These are phyloP conservation scores for Deilephila elpenor DNA, from an alignment of 2,888 invertebrate genomes.

Conservation along the genomic window DNA sequence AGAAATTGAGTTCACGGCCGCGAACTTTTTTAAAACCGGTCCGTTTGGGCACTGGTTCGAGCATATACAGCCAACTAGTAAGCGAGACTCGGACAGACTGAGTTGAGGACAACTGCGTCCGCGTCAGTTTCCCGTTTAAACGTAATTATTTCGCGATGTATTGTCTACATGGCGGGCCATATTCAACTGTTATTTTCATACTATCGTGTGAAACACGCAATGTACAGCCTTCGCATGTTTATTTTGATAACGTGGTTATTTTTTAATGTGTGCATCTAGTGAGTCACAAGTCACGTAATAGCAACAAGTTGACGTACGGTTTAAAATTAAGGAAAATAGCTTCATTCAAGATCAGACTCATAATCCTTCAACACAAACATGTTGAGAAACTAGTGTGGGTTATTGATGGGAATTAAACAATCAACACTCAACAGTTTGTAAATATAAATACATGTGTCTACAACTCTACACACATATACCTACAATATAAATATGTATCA, in stretches of 20 bases:
- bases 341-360: conserved; percentile 14
- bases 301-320: conserved; percentile 19
- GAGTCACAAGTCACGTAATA: conserved; percentile 12
- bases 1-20: conserved; percentile 21
- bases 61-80: conserved; percentile 64
- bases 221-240: not conserved
- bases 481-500: too few species aligned
- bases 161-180: conserved; percentile 19
- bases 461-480: too few species aligned
- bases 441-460: too few species aligned
- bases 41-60: conserved; percentile 47
- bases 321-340: conserved; percentile 28
- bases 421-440: too few species aligned
- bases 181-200: not conserved
- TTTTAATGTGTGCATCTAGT: conserved; percentile 37
- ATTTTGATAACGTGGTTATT: not conserved
- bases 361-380: not conserved
- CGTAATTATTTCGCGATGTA: conserved; percentile 16
- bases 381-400: not conserved
- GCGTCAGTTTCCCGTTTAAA: not conserved
- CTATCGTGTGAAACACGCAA: not conserved
- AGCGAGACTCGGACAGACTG: conserved; percentile 72
- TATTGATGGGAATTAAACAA: not conserved
- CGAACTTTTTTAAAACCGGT: conserved; percentile 44
- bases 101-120: conserved; percentile 46